Conservation (phyloP, 2,888 invertebrate species). For the Dermolepida albohirtum region DNA sequence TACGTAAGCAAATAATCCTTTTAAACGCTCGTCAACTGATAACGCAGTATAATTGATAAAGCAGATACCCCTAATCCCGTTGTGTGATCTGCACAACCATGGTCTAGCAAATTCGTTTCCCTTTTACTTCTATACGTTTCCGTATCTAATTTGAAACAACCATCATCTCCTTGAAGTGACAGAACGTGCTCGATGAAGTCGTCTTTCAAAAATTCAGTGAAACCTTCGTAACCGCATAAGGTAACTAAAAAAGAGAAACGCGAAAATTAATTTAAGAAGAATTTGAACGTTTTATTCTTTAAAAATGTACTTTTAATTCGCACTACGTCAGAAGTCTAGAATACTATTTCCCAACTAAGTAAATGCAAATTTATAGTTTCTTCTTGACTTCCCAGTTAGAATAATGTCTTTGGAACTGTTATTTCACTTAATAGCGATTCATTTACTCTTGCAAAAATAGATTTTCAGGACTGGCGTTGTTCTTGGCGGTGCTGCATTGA, state of each 20-base stretch:
- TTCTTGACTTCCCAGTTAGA: too few species aligned
- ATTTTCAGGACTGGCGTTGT: too few species aligned
- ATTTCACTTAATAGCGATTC: too few species aligned
- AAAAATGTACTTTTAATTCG: too few species aligned
- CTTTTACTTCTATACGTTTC: constrained; percentile 50
- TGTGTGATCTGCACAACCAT: constrained; percentile 64
- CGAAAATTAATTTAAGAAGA: not conserved
- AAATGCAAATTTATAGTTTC: too few species aligned
- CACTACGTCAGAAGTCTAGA: too few species aligned
- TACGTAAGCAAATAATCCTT: constrained; percentile 6
- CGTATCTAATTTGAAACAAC: constrained; percentile 59
- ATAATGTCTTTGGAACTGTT: too few species aligned
- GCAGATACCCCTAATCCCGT: constrained; percentile 63
- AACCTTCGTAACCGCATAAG: constrained; percentile 67
- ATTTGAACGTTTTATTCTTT: too few species aligned
- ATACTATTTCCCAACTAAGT: too few species aligned
- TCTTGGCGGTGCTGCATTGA: too few species aligned
- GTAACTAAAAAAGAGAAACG: constrained; percentile 59
- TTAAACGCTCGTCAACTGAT: constrained; percentile 39
- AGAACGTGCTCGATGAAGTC: constrained; percentile 61
- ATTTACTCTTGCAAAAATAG: too few species aligned
- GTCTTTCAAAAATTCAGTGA: constrained; percentile 61
- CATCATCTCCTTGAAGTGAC: constrained; percentile 60
- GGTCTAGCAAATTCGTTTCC: constrained; percentile 56
- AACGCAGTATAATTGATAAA: constrained; percentile 57